Evolutionary conservation across 2,113 vertebrate genomes (phyloP), one percentile per base, ranked within the genome.

Genomic region (Lampris incognitus): DNA sequence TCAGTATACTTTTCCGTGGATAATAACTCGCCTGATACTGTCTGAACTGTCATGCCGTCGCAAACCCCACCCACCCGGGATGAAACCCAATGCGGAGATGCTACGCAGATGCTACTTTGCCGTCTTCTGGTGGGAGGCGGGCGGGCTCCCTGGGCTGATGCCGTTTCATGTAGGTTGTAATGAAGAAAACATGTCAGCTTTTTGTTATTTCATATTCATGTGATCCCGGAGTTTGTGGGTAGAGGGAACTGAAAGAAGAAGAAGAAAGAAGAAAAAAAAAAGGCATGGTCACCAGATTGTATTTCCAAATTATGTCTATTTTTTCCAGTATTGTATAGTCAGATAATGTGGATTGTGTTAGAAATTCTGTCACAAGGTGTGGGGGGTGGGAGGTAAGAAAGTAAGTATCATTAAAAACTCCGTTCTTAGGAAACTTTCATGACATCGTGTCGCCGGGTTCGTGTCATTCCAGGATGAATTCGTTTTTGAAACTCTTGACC

Each of bases 141-240:
- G 51, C 51, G n/a, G 51, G 10, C 10, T 4, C 4, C 24, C 10
- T 54, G 13, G 51, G 8, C 51, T 54, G 51, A 2, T 54, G 4
- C 10, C n/a, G 51, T 54, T 11, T 54, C 51, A 54, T n/a, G n/a
- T n/a, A 11, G 51, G 9, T 4, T 51, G 8, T 56, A n/a, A 56
- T n/a, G 55, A 57, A 37, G 55, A 57, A 57, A 57, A 57, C 55
- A 57, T 57, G 55, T 57, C 24, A 37, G 55, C 6, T 8, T 57
- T 37, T 57, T 37, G 5, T 24, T 57, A 57, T 54, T 54, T 54
- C 51, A 54, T 13, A 54, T 54, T 54, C 51, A 54, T 51, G 8
- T 51, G 7, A 51, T 51, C 10, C 50, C 2, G 50, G 11, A 1
- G 50, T 51, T 51, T 51, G 50, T 2, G 50, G 50, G 50, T 3